Conservation (phyloP, 2,797 vertebrate species). For the Capromys pilorides region DNA sequence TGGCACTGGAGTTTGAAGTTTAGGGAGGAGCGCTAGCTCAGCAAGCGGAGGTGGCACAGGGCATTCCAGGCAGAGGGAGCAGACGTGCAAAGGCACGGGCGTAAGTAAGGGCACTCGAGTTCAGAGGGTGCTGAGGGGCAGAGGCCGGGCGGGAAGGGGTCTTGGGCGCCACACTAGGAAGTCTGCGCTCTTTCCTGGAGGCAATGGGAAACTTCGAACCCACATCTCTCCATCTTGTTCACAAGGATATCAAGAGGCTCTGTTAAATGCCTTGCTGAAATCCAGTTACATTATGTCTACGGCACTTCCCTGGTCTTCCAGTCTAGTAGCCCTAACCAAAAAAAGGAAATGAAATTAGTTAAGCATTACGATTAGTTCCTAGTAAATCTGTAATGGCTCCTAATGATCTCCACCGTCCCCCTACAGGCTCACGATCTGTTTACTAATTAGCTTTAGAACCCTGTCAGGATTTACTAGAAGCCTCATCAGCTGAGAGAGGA, state of each 20-base stretch:
- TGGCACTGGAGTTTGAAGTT: slow-evolving; percentile 7
- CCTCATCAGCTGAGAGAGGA: background rate
- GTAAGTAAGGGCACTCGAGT: background rate
- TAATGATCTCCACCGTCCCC: background rate
- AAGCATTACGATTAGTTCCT: slow-evolving; percentile 51
- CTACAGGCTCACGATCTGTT: slow-evolving; percentile 12
- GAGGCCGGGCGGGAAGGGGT: slow-evolving; percentile 15
- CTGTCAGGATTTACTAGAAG: background rate
- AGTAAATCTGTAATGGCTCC: background rate
- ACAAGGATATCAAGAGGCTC: slow-evolving; percentile 61
- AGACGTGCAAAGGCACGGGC: slow-evolving; percentile 1
- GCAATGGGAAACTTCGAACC: slow-evolving; percentile 25
- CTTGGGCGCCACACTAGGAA: background rate
- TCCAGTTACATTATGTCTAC: slow-evolving; percentile 57
- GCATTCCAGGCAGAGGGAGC: background rate
- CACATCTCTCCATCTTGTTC: slow-evolving; percentile 49
- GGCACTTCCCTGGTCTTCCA: slow-evolving; percentile 65
- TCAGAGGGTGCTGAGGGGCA: slow-evolving; percentile 15
- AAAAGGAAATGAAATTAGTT: slow-evolving; percentile 66
- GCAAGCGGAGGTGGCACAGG: background rate
- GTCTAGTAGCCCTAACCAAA: slow-evolving; percentile 67
- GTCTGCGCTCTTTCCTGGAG: slow-evolving; percentile 40
- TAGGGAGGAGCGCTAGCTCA: slow-evolving; percentile 5
- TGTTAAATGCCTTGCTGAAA: slow-evolving; percentile 65
- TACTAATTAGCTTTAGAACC: slow-evolving; percentile 19